These are phyloP conservation scores for Zosterops lateralis DNA, from an alignment of 2,113 vertebrate species.

Conservation along the genomic window DNA sequence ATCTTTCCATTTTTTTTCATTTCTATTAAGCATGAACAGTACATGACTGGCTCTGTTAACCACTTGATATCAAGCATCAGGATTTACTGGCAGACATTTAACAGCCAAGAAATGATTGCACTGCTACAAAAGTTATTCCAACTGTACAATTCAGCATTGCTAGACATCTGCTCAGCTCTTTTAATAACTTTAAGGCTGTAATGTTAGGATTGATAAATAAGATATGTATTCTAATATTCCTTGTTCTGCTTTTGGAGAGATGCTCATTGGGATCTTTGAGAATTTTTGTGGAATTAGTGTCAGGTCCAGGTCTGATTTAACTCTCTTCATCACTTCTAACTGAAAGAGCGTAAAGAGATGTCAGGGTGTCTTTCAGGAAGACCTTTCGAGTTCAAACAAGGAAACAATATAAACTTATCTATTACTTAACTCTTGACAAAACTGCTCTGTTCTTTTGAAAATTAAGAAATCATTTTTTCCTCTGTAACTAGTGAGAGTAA, in stretches of 20 bases:
- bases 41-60: neutral
- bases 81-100: slow-evolving; percentile 25
- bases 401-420: neutral
- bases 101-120: neutral
- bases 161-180: slow-evolving; percentile 29
- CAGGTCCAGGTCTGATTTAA: neutral
- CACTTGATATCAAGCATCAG: neutral
- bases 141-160: neutral
- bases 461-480: neutral
- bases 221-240: neutral
- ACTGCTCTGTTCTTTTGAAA: neutral
- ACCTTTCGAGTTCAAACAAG: neutral
- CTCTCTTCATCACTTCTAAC: neutral
- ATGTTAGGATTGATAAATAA: slow-evolving; percentile 21
- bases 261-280: neutral
- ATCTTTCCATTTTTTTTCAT: neutral
- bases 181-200: slow-evolving; percentile 10
- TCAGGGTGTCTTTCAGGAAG: neutral
- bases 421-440: neutral
- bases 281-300: neutral
- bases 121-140: slow-evolving; percentile 20
- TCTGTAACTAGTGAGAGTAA: neutral
- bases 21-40: neutral
- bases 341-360: neutral
- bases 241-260: neutral